phyloP scores from a whole-genome alignment of 1,140 invertebrate genomes.

The Pseudomyrmex gracilis region DNA sequence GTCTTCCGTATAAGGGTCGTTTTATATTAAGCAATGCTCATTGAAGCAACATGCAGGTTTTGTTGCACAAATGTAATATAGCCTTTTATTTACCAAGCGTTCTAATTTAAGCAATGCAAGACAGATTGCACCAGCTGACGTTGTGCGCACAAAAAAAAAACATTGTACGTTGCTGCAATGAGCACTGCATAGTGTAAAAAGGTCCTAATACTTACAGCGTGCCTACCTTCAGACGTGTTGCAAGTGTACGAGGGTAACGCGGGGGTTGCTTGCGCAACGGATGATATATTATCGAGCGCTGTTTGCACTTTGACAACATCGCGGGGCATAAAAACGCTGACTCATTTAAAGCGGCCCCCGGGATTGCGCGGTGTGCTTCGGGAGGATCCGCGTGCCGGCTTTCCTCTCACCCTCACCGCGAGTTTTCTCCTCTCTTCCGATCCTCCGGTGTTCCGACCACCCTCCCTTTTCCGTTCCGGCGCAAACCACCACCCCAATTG shows the following conservation, averaged over 20 bases:
- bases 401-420: constrained; percentile 54
- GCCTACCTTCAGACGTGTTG: constrained; percentile 49
- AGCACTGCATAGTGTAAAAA: too few species aligned
- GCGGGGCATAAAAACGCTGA: constrained; percentile 86
- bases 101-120: too few species aligned
- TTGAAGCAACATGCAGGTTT: too few species aligned
- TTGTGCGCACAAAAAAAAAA: too few species aligned
- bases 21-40: too few species aligned
- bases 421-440: constrained; percentile 65
- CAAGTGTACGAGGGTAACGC: constrained; percentile 52
- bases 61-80: too few species aligned
- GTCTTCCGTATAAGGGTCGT: too few species aligned
- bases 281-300: constrained; percentile 86
- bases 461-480: constrained; percentile 57
- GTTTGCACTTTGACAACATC: constrained; percentile 86
- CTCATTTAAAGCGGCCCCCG: constrained; percentile 86
- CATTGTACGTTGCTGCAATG: too few species aligned
- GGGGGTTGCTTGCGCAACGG: constrained; percentile 79
- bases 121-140: too few species aligned
- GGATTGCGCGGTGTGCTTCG: constrained; percentile 80
- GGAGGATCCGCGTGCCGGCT: constrained; percentile 78
- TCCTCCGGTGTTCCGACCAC: constrained; percentile 67
- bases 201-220: constrained; percentile 44
- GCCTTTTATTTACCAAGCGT: too few species aligned
- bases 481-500: constrained; percentile 47